phyloP scores from a whole-genome alignment of 2,797 vertebrate species.

The Phylloscopus collybita region DNA sequence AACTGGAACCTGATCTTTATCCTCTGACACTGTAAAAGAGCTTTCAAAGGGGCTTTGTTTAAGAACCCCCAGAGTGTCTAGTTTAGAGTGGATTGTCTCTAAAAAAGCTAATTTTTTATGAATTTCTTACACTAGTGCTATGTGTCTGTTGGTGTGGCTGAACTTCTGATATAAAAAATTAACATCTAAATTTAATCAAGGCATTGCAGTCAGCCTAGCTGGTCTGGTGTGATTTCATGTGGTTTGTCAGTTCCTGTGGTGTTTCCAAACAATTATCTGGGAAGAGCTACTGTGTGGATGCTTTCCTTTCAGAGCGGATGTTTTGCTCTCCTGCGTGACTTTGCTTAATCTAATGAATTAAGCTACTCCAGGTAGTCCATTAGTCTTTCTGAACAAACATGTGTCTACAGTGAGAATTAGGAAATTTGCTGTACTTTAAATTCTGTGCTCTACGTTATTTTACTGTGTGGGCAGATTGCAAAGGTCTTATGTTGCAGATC shows the following conservation, averaged over 20 bases:
- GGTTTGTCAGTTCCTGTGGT: not conserved
- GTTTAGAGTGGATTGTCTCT: not conserved
- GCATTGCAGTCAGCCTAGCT: not conserved
- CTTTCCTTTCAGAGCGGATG: not conserved
- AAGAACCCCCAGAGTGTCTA: not conserved
- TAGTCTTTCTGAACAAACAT: not conserved
- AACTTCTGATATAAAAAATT: not conserved
- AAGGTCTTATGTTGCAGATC: not conserved
- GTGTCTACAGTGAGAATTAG: not conserved
- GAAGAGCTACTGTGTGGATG: not conserved
- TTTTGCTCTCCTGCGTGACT: not conserved
- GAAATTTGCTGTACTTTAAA: not conserved
- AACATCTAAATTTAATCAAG: not conserved
- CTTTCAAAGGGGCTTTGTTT: not conserved
- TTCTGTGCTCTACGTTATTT: not conserved
- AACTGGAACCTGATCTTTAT: not conserved
- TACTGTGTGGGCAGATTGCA: not conserved
- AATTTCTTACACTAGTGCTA: not conserved
- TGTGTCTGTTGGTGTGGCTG: not conserved
- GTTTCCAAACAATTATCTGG: not conserved
- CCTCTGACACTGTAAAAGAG: not conserved
- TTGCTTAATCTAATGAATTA: not conserved
- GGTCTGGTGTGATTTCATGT: not conserved
- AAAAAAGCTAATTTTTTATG: not conserved
- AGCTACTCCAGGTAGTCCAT: not conserved